Base-by-base conservation (phyloP, 2,113 vertebrate species). In the Eupsittula cactorum region DNA sequence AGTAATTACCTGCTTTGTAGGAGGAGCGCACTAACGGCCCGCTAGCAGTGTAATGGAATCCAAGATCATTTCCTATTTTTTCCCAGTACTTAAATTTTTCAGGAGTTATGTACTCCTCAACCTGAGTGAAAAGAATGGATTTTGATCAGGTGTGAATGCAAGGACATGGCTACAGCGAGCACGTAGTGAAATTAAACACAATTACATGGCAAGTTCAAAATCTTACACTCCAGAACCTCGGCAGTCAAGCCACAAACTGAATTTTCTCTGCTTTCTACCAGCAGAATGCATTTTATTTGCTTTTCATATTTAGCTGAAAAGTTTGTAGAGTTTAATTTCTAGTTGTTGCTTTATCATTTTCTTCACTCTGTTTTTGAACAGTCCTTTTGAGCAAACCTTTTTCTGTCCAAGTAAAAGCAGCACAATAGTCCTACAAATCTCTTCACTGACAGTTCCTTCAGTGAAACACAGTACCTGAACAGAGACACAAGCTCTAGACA, bases 21-120 rank as follows among this genome's bases (percentile, higher is more conserved):
- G 99, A 99, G 29, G 99, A 99, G 41, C 99, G 98, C 79, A 99
- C 99, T 75, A 99, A 96, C 13, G 99, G 99, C 37, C 99, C 99
- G 0, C 99, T 99, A 35, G 99, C 99, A 20, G 99, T 99, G 94
- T 99, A 99, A 84, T 98, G 91, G 90, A 99, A 99, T 77, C 99
- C 99, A 98, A 99, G 98, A 19, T 99, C 98, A 62, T 97, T 98
- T 71, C 99, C 99, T 53, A 99, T 97, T 97, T 99, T 98, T 97
- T 99, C 99, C 99, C 99, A 99, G 94, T 99, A 96, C 53, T 99
- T 98, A 97, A 99, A 99, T 97, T 97, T 99, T 91, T 99, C 99
- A 2, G 99, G 99, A 84, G 99, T 99, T 80, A 99, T 19, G 4
- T 99, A 99, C 85, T 99, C 99, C 39, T 99, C 99, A 91, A 99